Evolutionary conservation across 2,888 invertebrate species (phyloP), one percentile per base, ranked within the genome.

Genomic region (Drosophila pegasa): DNA sequence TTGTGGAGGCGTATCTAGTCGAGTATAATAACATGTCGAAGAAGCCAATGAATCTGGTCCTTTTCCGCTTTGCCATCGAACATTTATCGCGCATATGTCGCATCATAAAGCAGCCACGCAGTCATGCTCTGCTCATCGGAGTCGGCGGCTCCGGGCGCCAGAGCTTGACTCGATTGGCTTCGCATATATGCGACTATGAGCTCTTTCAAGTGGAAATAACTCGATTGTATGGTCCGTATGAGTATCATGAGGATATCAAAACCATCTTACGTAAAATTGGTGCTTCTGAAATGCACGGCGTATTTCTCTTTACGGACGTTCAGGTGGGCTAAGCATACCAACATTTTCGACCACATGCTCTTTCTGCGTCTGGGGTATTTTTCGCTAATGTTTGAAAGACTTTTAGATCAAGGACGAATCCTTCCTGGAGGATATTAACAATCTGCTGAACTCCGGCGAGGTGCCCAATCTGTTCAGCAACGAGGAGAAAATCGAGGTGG

Each of bases 1-100:
- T 98, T 7, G 97, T 98, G 0, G 98, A 98, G 82, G 95, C 95
- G 0, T 98, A 97, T 92, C 93, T 98, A 14, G 95, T 95, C 0
- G 98, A 98, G 90, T 98, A 95, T 90, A 98, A 98, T 91, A 97
- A 97, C 77, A 97, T 98, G 97, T 96, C 97, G 10, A 98, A 98
- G 92, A 98, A 98, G 89, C 98, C 98, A 0, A 98, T 98, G 98
- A 96, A 98, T 92, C 94, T 98, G 58, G 98, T 98, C 3, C 93
- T 98, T 35, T 97, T 97, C 92, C 97, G 98, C 90, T 99, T 98
- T 92, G 98, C 98, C 0, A 95, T 98, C 77, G 98, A 98, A 93
- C 98, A 98, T 93, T 94, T 98, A 85, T 98, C 98, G 1, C 95
- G 97, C 80, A 96, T 98, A 80, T 96, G 96, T 88, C 95, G 98